These are phyloP conservation scores for Trichomalopsis sarcophagae DNA, from an alignment of 1,140 invertebrate genomes.

Conservation along the genomic window DNA sequence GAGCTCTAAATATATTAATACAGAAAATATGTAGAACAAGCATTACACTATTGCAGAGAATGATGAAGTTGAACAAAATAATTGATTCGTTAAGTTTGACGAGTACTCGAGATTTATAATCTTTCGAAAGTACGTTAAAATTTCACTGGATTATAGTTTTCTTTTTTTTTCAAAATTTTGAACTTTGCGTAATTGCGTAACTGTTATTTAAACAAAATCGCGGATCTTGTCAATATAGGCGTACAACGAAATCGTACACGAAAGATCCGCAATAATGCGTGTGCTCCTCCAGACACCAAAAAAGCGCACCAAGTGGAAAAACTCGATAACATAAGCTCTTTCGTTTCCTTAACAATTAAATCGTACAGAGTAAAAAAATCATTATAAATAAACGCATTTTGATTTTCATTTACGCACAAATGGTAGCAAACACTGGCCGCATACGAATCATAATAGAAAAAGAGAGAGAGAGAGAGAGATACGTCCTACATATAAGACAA, in stretches of 20 bases:
- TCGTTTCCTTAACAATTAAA: constrained; percentile 45
- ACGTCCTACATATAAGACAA: constrained; percentile 14
- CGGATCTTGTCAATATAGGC: not conserved
- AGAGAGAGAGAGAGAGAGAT: constrained; percentile 19
- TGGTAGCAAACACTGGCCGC: constrained; percentile 53
- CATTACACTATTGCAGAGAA: not conserved
- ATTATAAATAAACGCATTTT: constrained; percentile 47
- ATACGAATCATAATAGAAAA: constrained; percentile 33
- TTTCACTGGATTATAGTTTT: not conserved
- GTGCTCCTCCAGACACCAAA: constrained; percentile 50
- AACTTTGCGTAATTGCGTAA: not conserved
- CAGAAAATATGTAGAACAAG: constrained; percentile 21
- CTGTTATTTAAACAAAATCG: no score
- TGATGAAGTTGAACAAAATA: no score
- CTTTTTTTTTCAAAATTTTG: not conserved
- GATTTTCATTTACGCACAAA: constrained; percentile 51
- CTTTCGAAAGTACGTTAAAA: no score
- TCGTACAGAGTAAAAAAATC: constrained; percentile 42
- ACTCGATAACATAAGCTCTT: constrained; percentile 36
- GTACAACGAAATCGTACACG: not conserved
- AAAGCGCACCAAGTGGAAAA: constrained; percentile 19
- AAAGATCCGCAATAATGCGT: not conserved
- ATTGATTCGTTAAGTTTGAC: no score
- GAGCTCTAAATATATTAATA: constrained; percentile 27
- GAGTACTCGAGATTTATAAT: no score